Percentiles rank a stretch among this genome's conserved stretches.
These are phyloP conservation scores for Geodia barretti DNA, from an alignment of 37 sponge, comb jelly and placozoan genomes.

Conservation along the genomic window DNA sequence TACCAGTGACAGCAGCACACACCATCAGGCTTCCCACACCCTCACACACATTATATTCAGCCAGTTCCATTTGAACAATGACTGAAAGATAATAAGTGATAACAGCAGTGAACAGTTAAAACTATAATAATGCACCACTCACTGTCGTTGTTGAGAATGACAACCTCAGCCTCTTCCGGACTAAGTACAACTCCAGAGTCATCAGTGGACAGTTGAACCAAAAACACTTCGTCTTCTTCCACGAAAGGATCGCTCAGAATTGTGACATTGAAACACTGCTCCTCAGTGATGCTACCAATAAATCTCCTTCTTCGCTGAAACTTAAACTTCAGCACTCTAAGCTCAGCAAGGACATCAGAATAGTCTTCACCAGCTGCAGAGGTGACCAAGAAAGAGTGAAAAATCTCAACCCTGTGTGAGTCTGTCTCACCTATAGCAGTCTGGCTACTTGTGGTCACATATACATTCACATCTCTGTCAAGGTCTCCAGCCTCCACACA, in stretches of 20 bases:
- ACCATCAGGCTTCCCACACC: too few relatives aligned
- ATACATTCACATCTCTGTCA: not conserved
- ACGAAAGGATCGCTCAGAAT: not conserved
- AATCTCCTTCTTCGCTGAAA: not conserved
- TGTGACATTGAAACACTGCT: not conserved
- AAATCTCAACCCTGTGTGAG: too few relatives aligned
- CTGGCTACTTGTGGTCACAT: not conserved
- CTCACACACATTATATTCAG: too few relatives aligned
- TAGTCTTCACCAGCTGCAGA: constrained; percentile 1
- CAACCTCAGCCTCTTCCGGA: not conserved
- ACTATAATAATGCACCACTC: not conserved
- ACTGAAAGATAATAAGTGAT: too few relatives aligned
- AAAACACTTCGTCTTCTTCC: not conserved
- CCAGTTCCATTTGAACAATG: too few relatives aligned
- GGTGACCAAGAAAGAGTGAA: not conserved
- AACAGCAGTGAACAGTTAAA: too few relatives aligned
- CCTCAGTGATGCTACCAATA: not conserved
- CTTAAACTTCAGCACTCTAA: not conserved
- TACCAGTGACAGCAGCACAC: too few relatives aligned
- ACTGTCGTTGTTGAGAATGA: constrained; percentile 2
- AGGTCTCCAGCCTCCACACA: not conserved
- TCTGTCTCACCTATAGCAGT: constrained; percentile 4
- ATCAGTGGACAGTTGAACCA: not conserved
- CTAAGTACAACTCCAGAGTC: not conserved
- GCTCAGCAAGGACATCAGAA: not conserved